phyloP scores from a whole-genome alignment of 2,113 vertebrate species.

The Platycercus adscitus region DNA sequence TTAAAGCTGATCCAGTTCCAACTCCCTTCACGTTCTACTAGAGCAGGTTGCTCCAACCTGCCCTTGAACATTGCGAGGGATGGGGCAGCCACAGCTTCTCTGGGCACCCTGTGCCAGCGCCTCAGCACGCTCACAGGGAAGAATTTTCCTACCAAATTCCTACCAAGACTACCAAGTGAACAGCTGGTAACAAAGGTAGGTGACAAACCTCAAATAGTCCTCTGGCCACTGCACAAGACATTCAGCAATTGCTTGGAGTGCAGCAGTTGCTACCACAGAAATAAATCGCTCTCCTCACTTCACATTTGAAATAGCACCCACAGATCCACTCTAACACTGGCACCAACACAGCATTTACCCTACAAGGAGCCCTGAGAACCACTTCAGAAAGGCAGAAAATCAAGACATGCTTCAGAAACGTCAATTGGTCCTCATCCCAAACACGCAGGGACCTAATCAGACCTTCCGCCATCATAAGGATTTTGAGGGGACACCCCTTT shows the following conservation, averaged over 20 bases:
- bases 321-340: neutral
- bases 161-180: neutral
- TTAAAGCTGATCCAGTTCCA: neutral
- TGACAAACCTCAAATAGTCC: neutral
- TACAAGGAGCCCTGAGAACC: neutral
- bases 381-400: neutral
- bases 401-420: neutral
- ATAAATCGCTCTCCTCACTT: neutral
- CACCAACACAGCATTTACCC: neutral
- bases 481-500: neutral
- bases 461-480: neutral
- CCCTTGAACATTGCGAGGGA: too few species aligned
- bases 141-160: neutral
- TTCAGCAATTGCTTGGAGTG: neutral
- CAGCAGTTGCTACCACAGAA: neutral
- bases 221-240: neutral
- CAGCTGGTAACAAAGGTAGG: neutral
- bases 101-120: too few species aligned
- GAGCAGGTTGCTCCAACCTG: neutral
- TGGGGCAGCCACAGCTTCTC: too few species aligned
- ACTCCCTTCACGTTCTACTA: neutral
- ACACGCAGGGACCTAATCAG: neutral
- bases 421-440: neutral
- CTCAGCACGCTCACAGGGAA: neutral
- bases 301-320: neutral